Evolutionary conservation across 2,888 invertebrate genomes (phyloP), one percentile per base, ranked within the genome.

Genomic region (Cryptus viduatorius): DNA sequence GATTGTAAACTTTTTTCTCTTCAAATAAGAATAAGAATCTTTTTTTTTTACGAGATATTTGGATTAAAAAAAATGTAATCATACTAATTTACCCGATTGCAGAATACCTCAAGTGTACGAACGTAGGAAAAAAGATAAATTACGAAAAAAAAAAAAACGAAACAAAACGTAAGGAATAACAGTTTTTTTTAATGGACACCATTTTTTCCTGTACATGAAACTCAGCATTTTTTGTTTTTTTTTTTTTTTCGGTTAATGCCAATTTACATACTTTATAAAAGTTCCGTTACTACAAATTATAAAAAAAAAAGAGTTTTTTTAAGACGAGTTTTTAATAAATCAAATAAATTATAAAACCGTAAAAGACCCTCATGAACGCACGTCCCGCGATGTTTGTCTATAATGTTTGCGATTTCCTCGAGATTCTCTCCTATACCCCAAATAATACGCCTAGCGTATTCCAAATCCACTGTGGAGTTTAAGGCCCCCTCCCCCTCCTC

Each of bases 381-480:
- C 61, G 64, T 64, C 16, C 48, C 37, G 75, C 75, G 29, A 29
- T 75, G 48, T 64, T 75, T 75, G 75, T 75, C 48, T 19, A 8
- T 12, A 48, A 64, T 75, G 61, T 75, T 75, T 75, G 75, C 64
- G 48, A 48, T 29, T 64, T 64, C 37, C 48, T 64, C 48, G 75
- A 48, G 48, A 61, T 29, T 61, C 12, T 31, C 29, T 31, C 1
- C 16, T 24, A 10, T 42, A 14, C 24, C 37, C 69, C 29, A 14
- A 29, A 19, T 24, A 48, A 19, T 19, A 19, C 12, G 31, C 24
- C 31, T 50, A 64, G 29, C 61, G 14, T 4, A 31, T 61, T 48
- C 37, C 29, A 75, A 75, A 44, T 24, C 37, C 56, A 14, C 48
- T 64, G 61, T 24, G 10, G 61, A 48, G 46, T 64, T 59, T 75